A percentile compares a stretch with the other conserved stretches of the same genome.
Evolutionary conservation across 2,888 invertebrate species (phyloP).

Genomic region (Brachyptera putata): DNA sequence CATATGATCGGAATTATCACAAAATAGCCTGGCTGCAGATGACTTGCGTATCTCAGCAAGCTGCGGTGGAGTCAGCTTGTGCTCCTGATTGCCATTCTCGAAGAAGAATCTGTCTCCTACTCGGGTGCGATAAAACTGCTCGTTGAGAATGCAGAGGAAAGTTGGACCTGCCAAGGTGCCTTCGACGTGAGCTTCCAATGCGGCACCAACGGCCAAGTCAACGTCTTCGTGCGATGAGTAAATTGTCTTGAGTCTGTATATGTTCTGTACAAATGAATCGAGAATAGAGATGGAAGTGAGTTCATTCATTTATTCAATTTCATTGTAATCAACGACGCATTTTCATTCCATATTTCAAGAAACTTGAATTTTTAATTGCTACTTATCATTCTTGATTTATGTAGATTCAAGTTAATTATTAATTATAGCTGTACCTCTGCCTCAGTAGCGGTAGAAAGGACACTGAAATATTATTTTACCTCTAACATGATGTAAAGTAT

Average conservation of each 20-base stretch:
- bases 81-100: constrained; percentile 40
- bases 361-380: too few relatives aligned
- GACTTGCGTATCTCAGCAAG: constrained; percentile 70
- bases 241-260: constrained; percentile 57
- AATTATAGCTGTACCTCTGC: too few relatives aligned
- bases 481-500: too few relatives aligned
- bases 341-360: too few relatives aligned
- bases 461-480: too few relatives aligned
- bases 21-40: constrained; percentile 71
- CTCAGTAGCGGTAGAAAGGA: too few relatives aligned
- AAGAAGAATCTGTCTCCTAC: constrained; percentile 83
- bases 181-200: constrained; percentile 70
- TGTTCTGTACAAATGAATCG: constrained; percentile 53
- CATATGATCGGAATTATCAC: constrained; percentile 72
- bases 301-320: too few relatives aligned
- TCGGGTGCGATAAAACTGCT: constrained; percentile 81
- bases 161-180: constrained; percentile 82
- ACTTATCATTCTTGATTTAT: too few relatives aligned
- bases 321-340: too few relatives aligned
- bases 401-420: too few relatives aligned
- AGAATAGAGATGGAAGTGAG: too few relatives aligned
- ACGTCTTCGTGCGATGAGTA: constrained; percentile 76
- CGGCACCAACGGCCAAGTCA: constrained; percentile 80
- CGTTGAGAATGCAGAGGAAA: constrained; percentile 79
- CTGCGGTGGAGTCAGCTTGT: constrained; percentile 49